Evolutionary conservation across 2,888 invertebrate genomes (phyloP), one percentile per base, ranked within the genome.

Genomic region (Drosophila percnosoma): DNA sequence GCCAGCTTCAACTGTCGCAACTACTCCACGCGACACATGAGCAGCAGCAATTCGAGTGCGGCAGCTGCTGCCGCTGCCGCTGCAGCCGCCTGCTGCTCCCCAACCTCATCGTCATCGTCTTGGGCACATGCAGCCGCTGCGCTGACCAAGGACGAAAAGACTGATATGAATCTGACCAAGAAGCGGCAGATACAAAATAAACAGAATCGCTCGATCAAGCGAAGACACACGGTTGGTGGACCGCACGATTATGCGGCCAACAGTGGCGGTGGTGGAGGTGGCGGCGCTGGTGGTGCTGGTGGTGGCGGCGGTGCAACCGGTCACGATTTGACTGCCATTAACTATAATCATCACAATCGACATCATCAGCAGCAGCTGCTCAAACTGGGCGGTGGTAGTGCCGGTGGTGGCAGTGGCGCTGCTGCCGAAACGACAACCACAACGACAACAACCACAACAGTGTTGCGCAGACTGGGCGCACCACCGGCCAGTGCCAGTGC

Each of bases 191-290:
- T 93, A 73, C 93, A 93, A 80, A 93, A 93, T 68, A 93, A 93
- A 75, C 93, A 93, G 72, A 93, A 92, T 87, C 92, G 93, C 58
- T 96, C 97, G 75, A 97, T 97, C 89, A 97, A 97, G 93, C 95
- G 98, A 51, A 94, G 98, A 34, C 98, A 98, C 93, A 98, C 98
- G 0, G 98, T 98, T 11, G 98, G 98, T 74, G 98, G 98, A 63
- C 97, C 97, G n/a, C 97, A 97, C 93, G 98, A 98, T 93, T 96
- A 93, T 74, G 84, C 91, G 33, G 84, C 90, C 21, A 90, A 89
- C 8, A 54, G 36, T 13, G 38, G 58, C 18, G 63, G 54, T 18
- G 72, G 36, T 10, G 53, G 60, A 8, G 65, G 52, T 27, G 64
- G 54, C 21, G 36, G 52, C 4, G 53, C 24, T 13, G 63, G 15